phyloP scores from a whole-genome alignment of 2,113 vertebrate genomes.

The Coptodon bakossiorum region DNA sequence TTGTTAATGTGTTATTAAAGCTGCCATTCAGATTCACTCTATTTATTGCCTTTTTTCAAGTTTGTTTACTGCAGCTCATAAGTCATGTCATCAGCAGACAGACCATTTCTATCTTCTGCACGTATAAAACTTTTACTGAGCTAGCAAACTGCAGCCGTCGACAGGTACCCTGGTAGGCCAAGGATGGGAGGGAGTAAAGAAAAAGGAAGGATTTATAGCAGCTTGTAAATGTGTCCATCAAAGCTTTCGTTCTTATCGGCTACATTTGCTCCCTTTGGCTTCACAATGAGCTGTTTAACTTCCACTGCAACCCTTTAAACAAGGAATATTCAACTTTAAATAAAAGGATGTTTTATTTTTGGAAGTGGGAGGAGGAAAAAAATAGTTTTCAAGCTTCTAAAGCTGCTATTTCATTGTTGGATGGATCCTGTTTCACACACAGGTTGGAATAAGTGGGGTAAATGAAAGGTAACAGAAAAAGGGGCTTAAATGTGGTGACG shows the following conservation, averaged over 20 bases:
- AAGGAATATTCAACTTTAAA: neutral
- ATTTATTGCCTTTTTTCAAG: slow-evolving; percentile 61
- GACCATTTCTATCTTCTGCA: slow-evolving; percentile 57
- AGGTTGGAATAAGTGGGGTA: neutral
- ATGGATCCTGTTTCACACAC: neutral
- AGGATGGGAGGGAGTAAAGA: neutral
- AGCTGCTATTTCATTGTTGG: neutral
- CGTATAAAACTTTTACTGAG: slow-evolving; percentile 70
- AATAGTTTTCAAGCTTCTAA: neutral
- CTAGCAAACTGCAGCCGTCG: slow-evolving; percentile 62
- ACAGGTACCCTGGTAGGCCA: neutral
- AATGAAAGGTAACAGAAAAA: neutral
- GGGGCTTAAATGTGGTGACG: neutral
- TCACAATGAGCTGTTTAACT: neutral
- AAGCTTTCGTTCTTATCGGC: slow-evolving; percentile 15
- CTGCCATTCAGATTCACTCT: slow-evolving; percentile 40
- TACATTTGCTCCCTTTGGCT: slow-evolving; percentile 9
- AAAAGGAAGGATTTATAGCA: slow-evolving; percentile 50
- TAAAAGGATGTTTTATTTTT: neutral
- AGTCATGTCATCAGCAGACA: slow-evolving; percentile 56
- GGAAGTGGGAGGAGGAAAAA: neutral
- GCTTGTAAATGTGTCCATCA: slow-evolving; percentile 63
- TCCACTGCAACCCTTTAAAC: neutral
- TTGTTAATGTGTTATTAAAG: slow-evolving; percentile 50
- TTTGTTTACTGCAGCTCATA: slow-evolving; percentile 65